phyloP scores from a whole-genome alignment of 2,797 vertebrate species.

The Anas flavirostris region DNA sequence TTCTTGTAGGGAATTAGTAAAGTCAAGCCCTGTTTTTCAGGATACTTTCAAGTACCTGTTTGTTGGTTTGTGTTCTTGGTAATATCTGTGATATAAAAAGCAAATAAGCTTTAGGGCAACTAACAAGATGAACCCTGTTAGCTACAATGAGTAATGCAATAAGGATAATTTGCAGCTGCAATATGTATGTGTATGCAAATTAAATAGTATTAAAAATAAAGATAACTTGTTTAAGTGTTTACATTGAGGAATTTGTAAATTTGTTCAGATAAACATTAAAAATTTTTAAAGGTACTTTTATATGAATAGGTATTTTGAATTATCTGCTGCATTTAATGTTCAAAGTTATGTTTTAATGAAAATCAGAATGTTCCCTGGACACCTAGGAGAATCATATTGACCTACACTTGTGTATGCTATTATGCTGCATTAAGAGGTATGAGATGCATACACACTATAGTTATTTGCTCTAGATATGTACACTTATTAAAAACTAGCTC shows the following conservation, averaged over 20 bases:
- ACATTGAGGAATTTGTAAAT: not conserved
- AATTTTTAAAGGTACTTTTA: not conserved
- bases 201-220: not conserved
- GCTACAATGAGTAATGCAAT: not conserved
- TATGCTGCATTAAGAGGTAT: not conserved
- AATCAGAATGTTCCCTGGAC: not conserved
- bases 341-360: not conserved
- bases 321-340: not conserved
- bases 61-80: not conserved
- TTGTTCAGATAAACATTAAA: not conserved
- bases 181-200: not conserved
- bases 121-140: not conserved
- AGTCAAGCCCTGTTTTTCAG: not conserved
- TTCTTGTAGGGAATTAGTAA: not conserved
- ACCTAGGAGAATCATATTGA: too few species aligned
- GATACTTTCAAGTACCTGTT: not conserved
- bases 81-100: not conserved
- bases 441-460: not conserved
- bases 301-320: not conserved
- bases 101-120: not conserved
- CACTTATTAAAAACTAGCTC: not conserved
- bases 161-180: not conserved
- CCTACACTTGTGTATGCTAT: not conserved
- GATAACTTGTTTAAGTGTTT: not conserved
- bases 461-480: not conserved